These are phyloP conservation scores for Lacanobia wlatinum DNA, from an alignment of 2,888 invertebrate genomes.

Conservation along the genomic window DNA sequence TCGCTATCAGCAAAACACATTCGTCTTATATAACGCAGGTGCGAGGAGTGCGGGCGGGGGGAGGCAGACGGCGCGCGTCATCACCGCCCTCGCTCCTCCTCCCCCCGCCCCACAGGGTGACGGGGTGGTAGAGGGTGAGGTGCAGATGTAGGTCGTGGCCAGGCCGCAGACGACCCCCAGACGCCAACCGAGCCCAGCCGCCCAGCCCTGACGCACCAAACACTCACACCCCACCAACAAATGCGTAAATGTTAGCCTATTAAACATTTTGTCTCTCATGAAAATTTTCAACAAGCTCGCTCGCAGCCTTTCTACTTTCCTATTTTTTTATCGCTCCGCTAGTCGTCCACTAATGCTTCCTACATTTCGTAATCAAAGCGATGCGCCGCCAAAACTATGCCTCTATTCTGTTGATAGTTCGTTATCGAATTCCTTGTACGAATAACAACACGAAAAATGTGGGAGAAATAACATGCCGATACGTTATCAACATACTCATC, in stretches of 20 bases:
- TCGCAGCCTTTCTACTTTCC: slow-evolving; percentile 9
- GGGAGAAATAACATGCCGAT: slow-evolving; percentile 61
- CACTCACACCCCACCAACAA: slow-evolving; percentile 60
- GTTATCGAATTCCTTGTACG: slow-evolving; percentile 60
- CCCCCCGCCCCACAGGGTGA: slow-evolving; percentile 21
- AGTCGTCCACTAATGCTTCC: slow-evolving; percentile 30
- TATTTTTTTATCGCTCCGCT: background rate
- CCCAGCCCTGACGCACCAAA: slow-evolving; percentile 72
- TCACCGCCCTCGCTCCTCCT: slow-evolving; percentile 59
- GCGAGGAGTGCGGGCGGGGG: slow-evolving; percentile 57
- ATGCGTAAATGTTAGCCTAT: slow-evolving; percentile 57
- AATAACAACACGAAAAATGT: slow-evolving; percentile 60
- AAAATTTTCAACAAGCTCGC: slow-evolving; percentile 18
- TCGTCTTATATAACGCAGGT: slow-evolving; percentile 86
- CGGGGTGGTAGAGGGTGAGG: slow-evolving; percentile 56
- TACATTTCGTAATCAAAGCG: slow-evolving; percentile 49
- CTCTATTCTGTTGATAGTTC: slow-evolving; percentile 54
- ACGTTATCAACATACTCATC: slow-evolving; percentile 68
- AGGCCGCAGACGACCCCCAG: slow-evolving; percentile 89
- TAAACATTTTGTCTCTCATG: slow-evolving; percentile 37
- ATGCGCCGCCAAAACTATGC: slow-evolving; percentile 49
- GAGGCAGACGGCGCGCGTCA: slow-evolving; percentile 75
- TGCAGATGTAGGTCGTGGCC: slow-evolving; percentile 86
- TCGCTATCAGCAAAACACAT: slow-evolving; percentile 75
- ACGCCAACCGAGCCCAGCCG: slow-evolving; percentile 81